phyloP scores from a whole-genome alignment of 2,113 vertebrate genomes.

The zebrafish (Danio rerio) region GRCz12tu NC_133186.1:21178501-21179000 shows the following conservation, averaged over 20 bases:
- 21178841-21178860: conserved; percentile 7
- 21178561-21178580: conserved; percentile 86
- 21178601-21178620: conserved; percentile 84
- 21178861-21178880: background rate
- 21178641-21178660: conserved; percentile 73
- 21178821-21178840: background rate
- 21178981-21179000: conserved; percentile 3
- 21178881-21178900: background rate
- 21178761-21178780: background rate
- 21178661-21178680: conserved; percentile 52
- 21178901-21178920: background rate
- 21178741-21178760: conserved; percentile 35
- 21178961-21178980: background rate
- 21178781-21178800: conserved; percentile 1
- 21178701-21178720: conserved; percentile 51
- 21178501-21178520: conserved; percentile 99
- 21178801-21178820: background rate
- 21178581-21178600: conserved; percentile 70
- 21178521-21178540: conserved; percentile 98
- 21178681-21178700: conserved; percentile 48
- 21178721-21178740: conserved; percentile 17
- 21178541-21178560: conserved; percentile 99
- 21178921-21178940: background rate
- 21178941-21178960: background rate
- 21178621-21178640: conserved; percentile 82